Base-by-base conservation (phyloP, 2,888 invertebrate genomes). In the Cheilosia grossa region DNA sequence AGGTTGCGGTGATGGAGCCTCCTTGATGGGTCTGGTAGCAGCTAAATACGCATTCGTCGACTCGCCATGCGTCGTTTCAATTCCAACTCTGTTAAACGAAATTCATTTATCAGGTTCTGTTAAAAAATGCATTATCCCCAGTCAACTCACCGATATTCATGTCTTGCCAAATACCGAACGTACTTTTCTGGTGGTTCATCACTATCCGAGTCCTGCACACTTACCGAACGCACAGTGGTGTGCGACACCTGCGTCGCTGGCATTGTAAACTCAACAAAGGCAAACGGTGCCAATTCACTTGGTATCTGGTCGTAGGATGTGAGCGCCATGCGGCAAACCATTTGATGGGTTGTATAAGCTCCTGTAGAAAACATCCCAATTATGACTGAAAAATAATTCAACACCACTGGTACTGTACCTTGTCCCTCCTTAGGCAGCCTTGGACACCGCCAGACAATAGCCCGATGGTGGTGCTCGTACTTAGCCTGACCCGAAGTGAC, bases 241-340 rank as follows among this genome's bases (percentile, higher is more conserved):
- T 99, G 99, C 80, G 98, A 98, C 66, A 95, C 96, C 91, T 98
- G 98, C 44, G 98, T 98, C 87, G 98, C 96, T 42, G 99, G 99
- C 99, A 99, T 99, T 59, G 98, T 99, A 93, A 99, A 99, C 93
- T 99, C 98, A 40, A 99, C 98, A 91, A 95, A 95, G 88, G 97
- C 97, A 92, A 95, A 96, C 88, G 96, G 96, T 83, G 98, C 96
- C 91, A 99, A 94, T 91, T 96, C 95, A 87, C 97, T 98, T 30
- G 99, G 99, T 90, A 99, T 95, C 93, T 98, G 97, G 93, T 99
- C 99, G 93, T 97, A 99, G 59, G 98, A 98, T 24, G 98, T 99
- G 87, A 99, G 94, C 85, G 98, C 97, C 94, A 99, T 95, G 85
- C 97, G 95, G 90, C 98, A 97, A 87, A 97, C 96, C 93, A 99